These are phyloP conservation scores for Antheraea mylitta DNA, from an alignment of 1,140 invertebrate genomes.

Conservation along the genomic window DNA sequence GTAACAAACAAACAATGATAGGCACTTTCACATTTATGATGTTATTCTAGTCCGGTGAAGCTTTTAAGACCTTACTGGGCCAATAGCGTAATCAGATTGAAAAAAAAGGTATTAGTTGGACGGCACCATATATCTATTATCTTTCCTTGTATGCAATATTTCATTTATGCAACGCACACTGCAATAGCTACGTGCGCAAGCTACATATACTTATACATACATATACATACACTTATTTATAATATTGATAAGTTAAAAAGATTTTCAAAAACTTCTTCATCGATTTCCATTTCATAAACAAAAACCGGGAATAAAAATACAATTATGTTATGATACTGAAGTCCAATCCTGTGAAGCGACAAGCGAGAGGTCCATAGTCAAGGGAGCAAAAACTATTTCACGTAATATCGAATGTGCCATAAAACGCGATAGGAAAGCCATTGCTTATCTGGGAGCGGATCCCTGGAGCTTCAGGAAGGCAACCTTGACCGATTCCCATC, in stretches of 20 bases:
- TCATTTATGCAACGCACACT: too few species aligned
- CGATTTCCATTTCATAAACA: neutral
- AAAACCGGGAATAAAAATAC: neutral
- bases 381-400: slow-evolving; percentile 43
- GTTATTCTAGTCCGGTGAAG: too few species aligned
- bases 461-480: slow-evolving; percentile 13
- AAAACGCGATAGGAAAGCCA: slow-evolving; percentile 38
- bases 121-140: too few species aligned
- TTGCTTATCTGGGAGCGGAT: slow-evolving; percentile 35
- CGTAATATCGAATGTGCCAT: slow-evolving; percentile 39
- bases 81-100: too few species aligned
- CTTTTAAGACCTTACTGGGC: too few species aligned
- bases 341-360: slow-evolving; percentile 17
- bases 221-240: neutral
- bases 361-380: slow-evolving; percentile 18
- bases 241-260: neutral
- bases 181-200: too few species aligned
- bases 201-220: too few species aligned
- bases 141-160: too few species aligned
- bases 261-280: neutral
- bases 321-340: neutral
- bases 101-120: too few species aligned
- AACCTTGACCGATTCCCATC: slow-evolving; percentile 11
- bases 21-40: too few species aligned
- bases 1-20: too few species aligned